Base-by-base conservation (phyloP, 2,888 invertebrate species). In the Sycophila texana region DNA sequence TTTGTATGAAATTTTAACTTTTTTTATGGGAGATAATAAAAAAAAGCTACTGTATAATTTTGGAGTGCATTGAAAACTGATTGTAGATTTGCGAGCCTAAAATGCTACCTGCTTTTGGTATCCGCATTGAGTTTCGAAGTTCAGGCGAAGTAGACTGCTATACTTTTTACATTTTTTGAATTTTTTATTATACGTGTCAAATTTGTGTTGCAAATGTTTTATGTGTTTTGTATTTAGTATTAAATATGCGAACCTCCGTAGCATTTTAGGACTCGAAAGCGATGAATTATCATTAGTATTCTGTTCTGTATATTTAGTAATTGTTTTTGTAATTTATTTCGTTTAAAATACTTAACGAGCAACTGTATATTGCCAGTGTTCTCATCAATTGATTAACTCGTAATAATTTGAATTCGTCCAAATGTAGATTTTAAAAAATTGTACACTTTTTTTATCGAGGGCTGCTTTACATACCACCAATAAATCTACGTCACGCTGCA, bases 41-140 rank as follows among this genome's bases (percentile, higher is more conserved):
- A 75, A 75, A 57, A 58, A 58, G 13, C 30, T n/a, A 53, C 57
- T 22, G 63, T 70, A 18, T 57, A 71, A 65, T 22, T 30, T 26
- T 68, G 61, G 20, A 68, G 18, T 26, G 7, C 49, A 55, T 76
- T n/a, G 39, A 51, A 63, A 76, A 30, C 20, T 61, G 22, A 70
- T 55, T 18, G 16, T n/a, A 76, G 47, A 63, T 68, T 74, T 63
- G 55, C 20, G 18, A 70, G 61, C 76, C 57, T 65, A 71, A n/a
- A 71, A 77, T 65, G 76, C 63, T 77, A 76, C 70, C 22, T 76
- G 57, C 26, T 63, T 63, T 26, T 53, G 60, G 5, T 2, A 5
- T 4, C n/a, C 26, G n/a, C 53, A 20, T 61, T 20, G 53, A 61
- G 4, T 55, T 18, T 4, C 20, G 16, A n/a, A 57, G 16, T 39